Conservation (phyloP, 2,888 invertebrate genomes). For the Nemurella pictetii region DNA sequence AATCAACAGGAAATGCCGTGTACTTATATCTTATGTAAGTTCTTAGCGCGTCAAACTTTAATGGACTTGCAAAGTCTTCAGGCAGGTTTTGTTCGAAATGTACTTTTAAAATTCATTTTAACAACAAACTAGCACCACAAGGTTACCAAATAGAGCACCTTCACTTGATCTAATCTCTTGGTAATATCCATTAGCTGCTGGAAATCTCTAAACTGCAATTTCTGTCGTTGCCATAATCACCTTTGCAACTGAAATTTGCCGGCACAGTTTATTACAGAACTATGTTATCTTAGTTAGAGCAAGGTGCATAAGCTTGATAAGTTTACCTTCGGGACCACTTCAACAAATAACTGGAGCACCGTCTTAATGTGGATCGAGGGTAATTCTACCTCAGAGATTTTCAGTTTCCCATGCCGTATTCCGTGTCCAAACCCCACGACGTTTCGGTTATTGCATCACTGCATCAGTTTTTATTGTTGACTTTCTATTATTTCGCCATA, state of each 20-base stretch:
- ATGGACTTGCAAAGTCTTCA: neutral
- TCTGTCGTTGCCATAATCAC: neutral
- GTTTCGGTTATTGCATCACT: neutral
- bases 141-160: neutral
- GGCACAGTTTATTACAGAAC: neutral
- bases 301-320: neutral
- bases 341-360: conserved; percentile 7
- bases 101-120: neutral
- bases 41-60: neutral
- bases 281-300: neutral
- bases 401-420: conserved; percentile 44
- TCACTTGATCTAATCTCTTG: neutral
- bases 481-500: neutral
- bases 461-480: neutral
- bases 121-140: neutral
- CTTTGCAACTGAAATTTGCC: neutral
- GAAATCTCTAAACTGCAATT: neutral
- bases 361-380: conserved; percentile 1
- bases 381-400: neutral
- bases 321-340: neutral
- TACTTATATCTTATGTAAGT: neutral
- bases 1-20: neutral
- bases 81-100: neutral
- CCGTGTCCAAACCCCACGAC: neutral
- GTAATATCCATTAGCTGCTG: neutral